Base-by-base conservation (phyloP, 1,140 invertebrate genomes). In the Anagrus nilaparvatae region DNA sequence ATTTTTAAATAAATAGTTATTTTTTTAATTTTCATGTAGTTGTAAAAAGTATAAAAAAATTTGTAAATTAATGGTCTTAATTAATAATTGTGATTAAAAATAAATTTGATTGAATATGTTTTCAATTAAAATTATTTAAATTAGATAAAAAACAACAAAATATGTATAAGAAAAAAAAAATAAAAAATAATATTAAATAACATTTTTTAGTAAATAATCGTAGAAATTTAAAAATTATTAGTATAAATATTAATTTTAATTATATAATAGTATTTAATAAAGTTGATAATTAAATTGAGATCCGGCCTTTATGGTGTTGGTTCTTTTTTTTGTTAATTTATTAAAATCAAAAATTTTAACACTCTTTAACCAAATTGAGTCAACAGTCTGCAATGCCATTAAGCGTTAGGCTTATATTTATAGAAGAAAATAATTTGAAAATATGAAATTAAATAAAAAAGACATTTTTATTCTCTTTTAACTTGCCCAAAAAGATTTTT, bases 231-330 rank as follows among this genome's bases (percentile, higher is more conserved):
- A n/a, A n/a, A n/a, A n/a, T n/a, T n/a, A n/a, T n/a, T n/a, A 34
- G 21, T 39, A 21, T 25, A 12, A 24, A 39, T 38, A 34, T 23
- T 34, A 20, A 38, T 43, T 12, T 32, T 32, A 8, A 32, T 8
- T n/a, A n/a, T n/a, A n/a, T n/a, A n/a, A n/a, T n/a, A n/a, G n/a
- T n/a, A n/a, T n/a, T n/a, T n/a, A 29, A 36, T 43, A 24, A 45
- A 27, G 17, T 34, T 13, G 12, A 20, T 46, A 36, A 30, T 1
- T 9, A 52, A 47, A 21, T 41, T 44, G 50, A 52, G 51, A 51
- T 41, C 50, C 46, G 57, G 50, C 57, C 56, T 65, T 56, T 63
- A 56, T 65, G 63, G 62, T 66, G 62, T 61, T 64, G 61, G 62
- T 63, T 65, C 54, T 66, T 56, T 57, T 53, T 50, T 50, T 48